Base-by-base conservation (phyloP, 2,797 vertebrate species). In the Passerculus sandwichensis region DNA sequence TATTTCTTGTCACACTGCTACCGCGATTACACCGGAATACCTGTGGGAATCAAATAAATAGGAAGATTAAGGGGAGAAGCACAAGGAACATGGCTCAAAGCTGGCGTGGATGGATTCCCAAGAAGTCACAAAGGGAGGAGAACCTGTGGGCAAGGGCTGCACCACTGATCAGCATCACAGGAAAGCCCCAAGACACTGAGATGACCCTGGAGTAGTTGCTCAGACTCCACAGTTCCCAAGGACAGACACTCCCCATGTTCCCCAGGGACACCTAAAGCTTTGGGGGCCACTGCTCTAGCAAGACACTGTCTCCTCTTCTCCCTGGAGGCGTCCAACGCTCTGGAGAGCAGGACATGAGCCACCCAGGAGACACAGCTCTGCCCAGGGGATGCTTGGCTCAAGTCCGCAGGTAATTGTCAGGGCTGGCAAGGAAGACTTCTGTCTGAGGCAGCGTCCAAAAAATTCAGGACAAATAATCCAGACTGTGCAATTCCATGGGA, bases 401-500 rank as follows among this genome's bases (percentile, higher is more conserved):
- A 83, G 83, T 36, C 82, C 4, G 6, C 61, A 70, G 61, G 74
- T n/a, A 61, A 91, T 13, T 3, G 15, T 30, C 48, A 64, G 90
- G 74, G 71, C 85, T 12, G 12, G 85, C 73, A 77, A 76, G 90
- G 94, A 96, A 95, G 95, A 91, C 91, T 88, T 91, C 83, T 75
- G 72, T 80, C 80, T 6, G 4, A 80, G 62, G 72, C 85, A 88
- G 83, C n/a, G 26, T 83, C 82, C 78, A 87, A 77, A 88, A 77
- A 77, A 75, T 21, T 36, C 29, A 51, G 79, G 85, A 76, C 88
- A 89, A 92, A 88, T 50, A 80, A 89, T 51, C 69, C 82, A 67
- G 84, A 67, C 34, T 44, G 54, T 54, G 82, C 70, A 91, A 81
- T 78, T 93, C 77, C 81, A 45, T 45, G 47, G 53, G 73, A 32